Evolutionary conservation across 2,797 vertebrate species (phyloP), one percentile per base, ranked within the genome.

Genomic region (Gymnoscopelus microlampas): DNA sequence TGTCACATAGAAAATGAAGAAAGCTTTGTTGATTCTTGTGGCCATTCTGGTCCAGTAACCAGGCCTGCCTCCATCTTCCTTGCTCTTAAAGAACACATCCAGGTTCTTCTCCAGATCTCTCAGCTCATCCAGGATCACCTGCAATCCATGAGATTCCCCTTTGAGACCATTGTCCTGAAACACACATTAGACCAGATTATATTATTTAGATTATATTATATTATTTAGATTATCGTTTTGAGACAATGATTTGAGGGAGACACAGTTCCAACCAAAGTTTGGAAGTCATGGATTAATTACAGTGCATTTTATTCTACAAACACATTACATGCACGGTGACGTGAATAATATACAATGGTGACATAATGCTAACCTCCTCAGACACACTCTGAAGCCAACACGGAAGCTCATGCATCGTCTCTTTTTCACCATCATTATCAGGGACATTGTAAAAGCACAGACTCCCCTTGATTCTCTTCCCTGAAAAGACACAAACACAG

Each of bases 71-170:
- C 26, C 26, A 29, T 29, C 26, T 29, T 29, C 26, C 26, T 64
- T 65, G 71, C 14, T 8, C 70, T n/a, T 4, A 3, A 74, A 5
- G 50, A 79, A 64, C 63, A 64, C 5, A 49, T 62, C 48, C n/a
- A 80, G n/a, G 3, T 26, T 70, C 55, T 70, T 65, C 77, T 82
- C 73, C 76, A 92, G 71, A 55, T 75, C 66, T 69, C 60, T 82
- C 63, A 92, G 58, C 81, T 91, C 74, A 6, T 82, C 70, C 79
- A 92, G 81, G 71, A 92, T 88, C 75, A 79, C 0, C 77, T 82
- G 77, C 35, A 91, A 35, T 59, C 77, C 51, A 0, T 53, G 59
- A 50, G 74, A 50, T 23, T 91, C 87, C 10, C 14, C 54, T 0
- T 53, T 44, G 53, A 73, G 76, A 53, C 13, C 0, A 44, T 53